Evolutionary conservation across 2,113 vertebrate genomes (phyloP).

Genomic region (Fregetta grallaria): DNA sequence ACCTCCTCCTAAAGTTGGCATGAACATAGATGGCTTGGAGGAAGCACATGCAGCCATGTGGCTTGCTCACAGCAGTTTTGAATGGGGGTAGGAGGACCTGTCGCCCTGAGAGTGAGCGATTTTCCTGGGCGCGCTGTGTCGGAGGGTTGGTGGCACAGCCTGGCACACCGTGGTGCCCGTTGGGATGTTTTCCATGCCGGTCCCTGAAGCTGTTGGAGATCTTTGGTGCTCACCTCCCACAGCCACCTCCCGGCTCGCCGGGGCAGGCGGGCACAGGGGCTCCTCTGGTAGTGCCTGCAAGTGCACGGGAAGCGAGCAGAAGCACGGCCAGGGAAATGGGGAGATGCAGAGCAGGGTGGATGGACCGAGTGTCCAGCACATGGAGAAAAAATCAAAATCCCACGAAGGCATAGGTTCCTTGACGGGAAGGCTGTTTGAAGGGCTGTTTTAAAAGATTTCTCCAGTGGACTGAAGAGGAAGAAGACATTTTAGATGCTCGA

Average conservation of each 20-base stretch:
- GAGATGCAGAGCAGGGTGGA: background rate
- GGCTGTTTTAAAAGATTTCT: background rate
- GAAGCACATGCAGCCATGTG: background rate
- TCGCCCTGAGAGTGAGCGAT: accelerated
- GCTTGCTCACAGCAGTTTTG: background rate
- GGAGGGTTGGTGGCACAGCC: background rate
- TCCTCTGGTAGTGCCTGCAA: background rate
- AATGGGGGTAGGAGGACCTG: background rate
- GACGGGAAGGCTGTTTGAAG: background rate
- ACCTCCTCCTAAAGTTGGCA: background rate
- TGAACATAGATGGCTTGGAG: accelerated
- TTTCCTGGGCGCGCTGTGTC: accelerated
- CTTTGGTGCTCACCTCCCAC: background rate
- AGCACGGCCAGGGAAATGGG: accelerated
- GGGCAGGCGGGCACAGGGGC: accelerated
- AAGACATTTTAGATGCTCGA: background rate
- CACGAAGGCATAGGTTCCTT: background rate
- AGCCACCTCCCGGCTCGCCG: background rate
- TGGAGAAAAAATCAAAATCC: background rate
- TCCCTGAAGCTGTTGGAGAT: background rate
- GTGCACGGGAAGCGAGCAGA: accelerated
- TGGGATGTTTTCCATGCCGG: accelerated
- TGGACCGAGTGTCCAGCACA: background rate
- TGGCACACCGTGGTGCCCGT: accelerated
- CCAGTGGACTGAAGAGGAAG: background rate